Conservation (phyloP, 2,113 vertebrate species). For the Dissostichus mawsoni region DNA sequence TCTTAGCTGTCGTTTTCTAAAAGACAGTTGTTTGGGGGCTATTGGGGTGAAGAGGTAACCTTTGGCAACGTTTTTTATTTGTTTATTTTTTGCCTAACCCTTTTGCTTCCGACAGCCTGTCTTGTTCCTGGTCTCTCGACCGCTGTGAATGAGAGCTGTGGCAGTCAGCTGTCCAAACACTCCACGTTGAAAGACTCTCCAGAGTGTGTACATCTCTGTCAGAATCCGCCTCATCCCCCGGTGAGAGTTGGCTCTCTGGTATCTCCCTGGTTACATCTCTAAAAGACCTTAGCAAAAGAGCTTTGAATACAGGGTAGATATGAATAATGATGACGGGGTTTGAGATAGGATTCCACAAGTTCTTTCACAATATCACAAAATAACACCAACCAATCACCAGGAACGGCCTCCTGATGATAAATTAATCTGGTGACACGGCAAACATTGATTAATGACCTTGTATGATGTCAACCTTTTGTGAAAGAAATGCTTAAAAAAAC, state of each 20-base stretch:
- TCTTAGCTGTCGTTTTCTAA: not conserved
- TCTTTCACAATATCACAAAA: not conserved
- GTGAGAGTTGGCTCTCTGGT: constrained; percentile 42
- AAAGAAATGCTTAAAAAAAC: not conserved
- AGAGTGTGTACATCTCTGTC: constrained; percentile 66
- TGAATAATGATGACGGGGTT: not conserved
- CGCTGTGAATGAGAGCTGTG: constrained; percentile 62
- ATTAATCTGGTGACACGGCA: not conserved
- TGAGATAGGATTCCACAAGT: not conserved
- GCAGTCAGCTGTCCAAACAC: constrained; percentile 81
- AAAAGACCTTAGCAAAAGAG: not conserved
- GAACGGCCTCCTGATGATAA: not conserved
- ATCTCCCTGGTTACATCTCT: constrained; percentile 25
- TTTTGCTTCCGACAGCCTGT: constrained; percentile 35
- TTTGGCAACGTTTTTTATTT: not conserved
- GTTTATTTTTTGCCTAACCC: not conserved
- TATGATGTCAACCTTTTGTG: not conserved
- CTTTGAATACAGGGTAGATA: not conserved
- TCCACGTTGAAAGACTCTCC: constrained; percentile 65
- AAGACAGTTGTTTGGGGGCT: not conserved
- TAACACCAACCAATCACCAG: not conserved
- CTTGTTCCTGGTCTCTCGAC: constrained; percentile 59
- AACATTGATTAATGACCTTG: not conserved
- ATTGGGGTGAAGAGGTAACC: constrained; percentile 10
- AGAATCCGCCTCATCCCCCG: constrained; percentile 29